Conservation (phyloP, 2,888 invertebrate genomes). For the Empis stercorea region DNA sequence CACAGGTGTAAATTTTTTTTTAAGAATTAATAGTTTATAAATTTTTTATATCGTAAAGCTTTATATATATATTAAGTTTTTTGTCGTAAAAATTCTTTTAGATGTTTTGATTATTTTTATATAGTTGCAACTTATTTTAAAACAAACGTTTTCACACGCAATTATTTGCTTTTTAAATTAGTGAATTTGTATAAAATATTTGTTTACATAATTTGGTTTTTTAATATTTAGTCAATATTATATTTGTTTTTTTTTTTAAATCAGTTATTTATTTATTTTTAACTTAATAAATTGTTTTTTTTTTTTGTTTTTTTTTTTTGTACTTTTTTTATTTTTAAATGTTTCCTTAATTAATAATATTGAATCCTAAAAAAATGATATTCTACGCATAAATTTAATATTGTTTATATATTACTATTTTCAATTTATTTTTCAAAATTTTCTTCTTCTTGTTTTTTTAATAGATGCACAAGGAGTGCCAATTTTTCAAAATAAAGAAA, state of each 20-base stretch:
- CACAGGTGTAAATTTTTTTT: constrained; percentile 1
- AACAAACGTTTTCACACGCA: too few relatives aligned
- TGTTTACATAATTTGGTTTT: too few relatives aligned
- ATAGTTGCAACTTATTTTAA: not conserved
- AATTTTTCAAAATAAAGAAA: not conserved
- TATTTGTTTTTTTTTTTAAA: too few relatives aligned
- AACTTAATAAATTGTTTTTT: too few relatives aligned
- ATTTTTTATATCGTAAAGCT: not conserved
- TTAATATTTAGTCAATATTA: too few relatives aligned
- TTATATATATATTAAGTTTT: not conserved
- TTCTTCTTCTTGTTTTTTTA: not conserved
- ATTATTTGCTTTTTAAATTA: too few relatives aligned
- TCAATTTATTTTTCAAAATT: not conserved
- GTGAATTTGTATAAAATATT: too few relatives aligned
- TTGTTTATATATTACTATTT: not conserved
- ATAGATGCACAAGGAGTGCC: not conserved
- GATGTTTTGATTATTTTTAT: not conserved
- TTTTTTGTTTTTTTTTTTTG: not conserved
- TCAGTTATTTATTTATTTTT: too few relatives aligned
- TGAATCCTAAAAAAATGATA: not conserved
- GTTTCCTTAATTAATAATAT: not conserved
- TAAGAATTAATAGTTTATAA: not conserved
- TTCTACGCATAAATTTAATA: not conserved
- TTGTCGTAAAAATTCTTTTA: not conserved
- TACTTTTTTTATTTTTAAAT: not conserved